A percentile compares a stretch with the other conserved stretches of the same genome.
These are phyloP conservation scores for Cheilosia pagana DNA, from an alignment of 2,888 invertebrate species.

Conservation along the genomic window DNA sequence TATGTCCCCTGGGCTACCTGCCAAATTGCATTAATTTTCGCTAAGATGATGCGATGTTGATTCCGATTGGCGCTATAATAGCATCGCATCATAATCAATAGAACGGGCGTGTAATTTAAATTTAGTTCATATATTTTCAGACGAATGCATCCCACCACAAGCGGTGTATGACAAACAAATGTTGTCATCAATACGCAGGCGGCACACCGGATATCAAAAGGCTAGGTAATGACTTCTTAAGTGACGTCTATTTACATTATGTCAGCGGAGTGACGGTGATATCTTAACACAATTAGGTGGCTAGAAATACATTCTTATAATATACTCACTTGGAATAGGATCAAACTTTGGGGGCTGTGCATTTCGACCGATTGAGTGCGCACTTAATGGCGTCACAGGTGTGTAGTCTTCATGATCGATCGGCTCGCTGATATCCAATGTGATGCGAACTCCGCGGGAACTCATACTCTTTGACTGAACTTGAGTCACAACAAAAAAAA, in stretches of 20 bases:
- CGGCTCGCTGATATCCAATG: slow-evolving; percentile 30
- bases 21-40: slow-evolving; percentile 41
- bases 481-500: not conserved
- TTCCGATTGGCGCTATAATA: slow-evolving; percentile 52
- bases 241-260: not conserved
- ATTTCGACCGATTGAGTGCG: slow-evolving; percentile 8
- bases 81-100: slow-evolving; percentile 6
- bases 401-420: slow-evolving; percentile 29
- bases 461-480: slow-evolving; percentile 71
- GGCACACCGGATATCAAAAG: not conserved
- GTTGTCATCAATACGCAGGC: slow-evolving; percentile 1
- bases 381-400: slow-evolving; percentile 20
- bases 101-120: not conserved
- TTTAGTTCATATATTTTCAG: slow-evolving; percentile 7
- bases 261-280: not conserved
- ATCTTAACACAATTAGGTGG: too few species aligned
- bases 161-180: slow-evolving; percentile 1
- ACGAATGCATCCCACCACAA: not conserved
- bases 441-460: slow-evolving; percentile 76
- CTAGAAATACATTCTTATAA: not conserved
- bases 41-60: slow-evolving; percentile 16
- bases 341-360: slow-evolving; percentile 19
- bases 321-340: slow-evolving; percentile 25
- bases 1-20: slow-evolving; percentile 26
- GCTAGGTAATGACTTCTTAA: too few species aligned